phyloP scores from a whole-genome alignment of 2,888 invertebrate species.

The Polydrusus pterygomalis region DNA sequence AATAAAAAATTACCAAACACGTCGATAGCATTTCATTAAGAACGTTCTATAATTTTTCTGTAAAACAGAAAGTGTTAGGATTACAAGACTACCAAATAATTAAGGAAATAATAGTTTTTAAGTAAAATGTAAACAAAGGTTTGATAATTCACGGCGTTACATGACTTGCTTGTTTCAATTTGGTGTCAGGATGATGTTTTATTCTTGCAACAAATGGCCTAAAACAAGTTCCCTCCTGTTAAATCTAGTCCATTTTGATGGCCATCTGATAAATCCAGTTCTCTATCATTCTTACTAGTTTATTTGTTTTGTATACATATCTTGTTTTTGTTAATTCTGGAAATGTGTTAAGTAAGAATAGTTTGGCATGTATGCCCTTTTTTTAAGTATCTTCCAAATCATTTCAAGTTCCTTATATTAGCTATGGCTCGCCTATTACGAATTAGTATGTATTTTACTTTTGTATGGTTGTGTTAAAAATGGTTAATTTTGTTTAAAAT shows the following conservation, averaged over 20 bases:
- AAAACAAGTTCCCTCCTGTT: slow-evolving; percentile 72
- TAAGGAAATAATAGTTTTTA: neutral
- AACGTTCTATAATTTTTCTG: neutral
- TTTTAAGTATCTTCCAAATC: slow-evolving; percentile 49
- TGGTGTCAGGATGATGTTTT: slow-evolving; percentile 50
- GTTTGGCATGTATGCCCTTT: slow-evolving; percentile 24
- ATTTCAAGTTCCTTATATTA: slow-evolving; percentile 55
- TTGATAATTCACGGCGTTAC: slow-evolving; percentile 60
- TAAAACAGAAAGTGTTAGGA: neutral
- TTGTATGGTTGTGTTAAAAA: slow-evolving; percentile 66
- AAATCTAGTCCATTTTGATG: slow-evolving; percentile 70
- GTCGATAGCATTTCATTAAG: neutral
- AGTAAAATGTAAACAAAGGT: slow-evolving; percentile 51
- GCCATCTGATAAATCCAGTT: slow-evolving; percentile 59
- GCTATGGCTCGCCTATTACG: slow-evolving; percentile 46
- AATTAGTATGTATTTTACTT: slow-evolving; percentile 47
- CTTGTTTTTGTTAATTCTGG: slow-evolving; percentile 39
- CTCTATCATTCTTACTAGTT: slow-evolving; percentile 60
- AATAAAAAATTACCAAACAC: neutral
- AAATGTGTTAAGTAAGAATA: slow-evolving; percentile 38
- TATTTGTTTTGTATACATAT: slow-evolving; percentile 54
- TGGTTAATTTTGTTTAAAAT: slow-evolving; percentile 58
- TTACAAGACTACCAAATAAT: slow-evolving; percentile 16
- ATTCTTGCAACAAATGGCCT: slow-evolving; percentile 69
- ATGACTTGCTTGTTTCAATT: slow-evolving; percentile 60